Conservation (phyloP, 2,113 vertebrate species). For the Oryzias woworae region DNA sequence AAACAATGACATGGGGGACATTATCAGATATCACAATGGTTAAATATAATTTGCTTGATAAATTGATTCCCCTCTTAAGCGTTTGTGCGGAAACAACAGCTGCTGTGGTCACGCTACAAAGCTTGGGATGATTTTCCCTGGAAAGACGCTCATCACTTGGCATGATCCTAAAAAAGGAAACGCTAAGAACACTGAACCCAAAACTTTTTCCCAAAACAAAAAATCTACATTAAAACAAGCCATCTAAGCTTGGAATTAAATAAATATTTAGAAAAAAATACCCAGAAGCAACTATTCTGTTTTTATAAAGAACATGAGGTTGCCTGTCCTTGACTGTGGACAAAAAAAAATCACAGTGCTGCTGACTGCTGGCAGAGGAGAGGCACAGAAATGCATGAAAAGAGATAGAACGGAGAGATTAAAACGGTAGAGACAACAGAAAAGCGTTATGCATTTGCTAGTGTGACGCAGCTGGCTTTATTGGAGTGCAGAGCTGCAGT, state of each 20-base stretch:
- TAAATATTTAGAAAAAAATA: background rate
- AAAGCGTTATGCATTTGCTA: constrained; percentile 23
- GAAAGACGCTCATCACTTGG: no score
- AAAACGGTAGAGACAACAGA: constrained; percentile 26
- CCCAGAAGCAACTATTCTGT: background rate
- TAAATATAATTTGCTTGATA: no score
- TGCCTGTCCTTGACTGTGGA: background rate
- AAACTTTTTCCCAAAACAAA: no score
- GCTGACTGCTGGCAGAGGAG: background rate
- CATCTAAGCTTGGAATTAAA: background rate
- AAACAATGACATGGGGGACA: no score
- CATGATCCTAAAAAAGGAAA: no score
- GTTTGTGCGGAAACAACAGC: no score
- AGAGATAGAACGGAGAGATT: constrained; percentile 11
- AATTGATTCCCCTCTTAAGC: no score
- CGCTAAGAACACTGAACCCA: no score
- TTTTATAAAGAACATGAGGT: background rate
- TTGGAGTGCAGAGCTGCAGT: constrained; percentile 24
- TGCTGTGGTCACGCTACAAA: no score
- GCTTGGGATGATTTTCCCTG: no score
- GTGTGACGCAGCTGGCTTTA: constrained; percentile 36
- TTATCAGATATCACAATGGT: no score
- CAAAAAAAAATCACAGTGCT: background rate
- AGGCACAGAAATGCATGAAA: constrained; percentile 13
- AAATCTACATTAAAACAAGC: no score